Evolutionary conservation across 2,888 invertebrate genomes (phyloP), one percentile per base, ranked within the genome.

Genomic region (Lasioglossum marginatum): DNA sequence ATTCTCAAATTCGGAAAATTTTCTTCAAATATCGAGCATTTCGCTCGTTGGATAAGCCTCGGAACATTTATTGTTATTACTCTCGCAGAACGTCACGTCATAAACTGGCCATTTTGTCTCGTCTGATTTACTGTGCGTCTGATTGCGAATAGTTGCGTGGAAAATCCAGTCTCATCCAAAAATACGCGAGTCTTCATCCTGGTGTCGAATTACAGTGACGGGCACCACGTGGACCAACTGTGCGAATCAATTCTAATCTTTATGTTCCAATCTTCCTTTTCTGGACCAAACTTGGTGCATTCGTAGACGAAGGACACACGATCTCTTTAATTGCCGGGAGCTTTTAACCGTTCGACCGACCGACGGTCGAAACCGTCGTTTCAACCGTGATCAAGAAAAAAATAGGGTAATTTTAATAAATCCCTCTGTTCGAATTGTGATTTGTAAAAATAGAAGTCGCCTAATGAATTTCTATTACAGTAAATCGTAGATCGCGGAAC

Each of bases 171-270:
- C 78, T 79, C 77, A 74, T 91, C 93, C 93, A 92, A 93, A 93
- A 93, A 93, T 93, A 93, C 91, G 89, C 89, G 87, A 90, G 89
- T 91, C 88, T 89, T 88, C 90, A 82, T 81, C 79, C 77, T 79
- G 92, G 93, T 93, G 89, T 93, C 93, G 91, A 88, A 92, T 93
- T 93, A 93, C 93, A 80, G 80, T 83, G 75, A 74, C 82, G 75
- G 83, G 84, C 77, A 79, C 78, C 86, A 71, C 79, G 68, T 81
- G 73, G 34, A 68, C 37, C 34, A 34, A 37, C 68, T 23, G 68
- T 23, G 70, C 37, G 40, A 70, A 40, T 70, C 40, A n/a, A 37
- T 70, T 70, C 40, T 1, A n/a, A 70, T 40, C 40, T 37, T 23
- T 34, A 23, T 37, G n/a, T 43, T 43, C 40, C 68, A 40, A 68